Percentiles rank a stretch among this genome's conserved stretches.
Conservation (phyloP, 2,113 vertebrate genomes). For the Formicarius rufipectus region DNA sequence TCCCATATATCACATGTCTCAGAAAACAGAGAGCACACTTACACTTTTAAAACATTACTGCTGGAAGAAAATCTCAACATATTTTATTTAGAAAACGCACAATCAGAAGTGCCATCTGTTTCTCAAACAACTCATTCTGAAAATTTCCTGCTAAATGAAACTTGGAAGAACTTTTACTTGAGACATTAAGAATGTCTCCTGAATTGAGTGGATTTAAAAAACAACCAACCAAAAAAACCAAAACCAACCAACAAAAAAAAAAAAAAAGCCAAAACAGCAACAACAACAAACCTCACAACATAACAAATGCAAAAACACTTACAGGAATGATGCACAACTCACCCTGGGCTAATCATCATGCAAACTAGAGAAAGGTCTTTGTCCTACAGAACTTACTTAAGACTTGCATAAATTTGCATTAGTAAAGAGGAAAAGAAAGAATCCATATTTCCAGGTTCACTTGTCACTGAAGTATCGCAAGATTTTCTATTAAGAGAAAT, state of each 20-base stretch:
- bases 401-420: neutral
- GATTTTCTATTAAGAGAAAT: neutral
- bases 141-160: neutral
- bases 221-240: neutral
- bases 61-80: neutral
- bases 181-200: neutral
- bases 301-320: neutral
- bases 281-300: neutral
- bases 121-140: neutral
- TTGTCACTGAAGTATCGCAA: neutral
- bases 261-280: neutral
- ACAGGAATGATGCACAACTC: neutral
- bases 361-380: neutral
- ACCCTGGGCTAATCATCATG: neutral
- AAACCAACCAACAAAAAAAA: neutral
- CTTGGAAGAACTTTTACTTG: neutral
- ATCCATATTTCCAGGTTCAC: neutral
- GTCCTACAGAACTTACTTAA: fast-evolving
- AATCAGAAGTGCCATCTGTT: neutral
- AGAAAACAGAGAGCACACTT: neutral
- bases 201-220: neutral
- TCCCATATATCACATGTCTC: neutral
- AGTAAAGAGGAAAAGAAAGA: neutral
- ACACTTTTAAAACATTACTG: neutral
- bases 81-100: neutral